Conservation (phyloP, 2,113 vertebrate genomes). For the Corythaixoides concolor region DNA sequence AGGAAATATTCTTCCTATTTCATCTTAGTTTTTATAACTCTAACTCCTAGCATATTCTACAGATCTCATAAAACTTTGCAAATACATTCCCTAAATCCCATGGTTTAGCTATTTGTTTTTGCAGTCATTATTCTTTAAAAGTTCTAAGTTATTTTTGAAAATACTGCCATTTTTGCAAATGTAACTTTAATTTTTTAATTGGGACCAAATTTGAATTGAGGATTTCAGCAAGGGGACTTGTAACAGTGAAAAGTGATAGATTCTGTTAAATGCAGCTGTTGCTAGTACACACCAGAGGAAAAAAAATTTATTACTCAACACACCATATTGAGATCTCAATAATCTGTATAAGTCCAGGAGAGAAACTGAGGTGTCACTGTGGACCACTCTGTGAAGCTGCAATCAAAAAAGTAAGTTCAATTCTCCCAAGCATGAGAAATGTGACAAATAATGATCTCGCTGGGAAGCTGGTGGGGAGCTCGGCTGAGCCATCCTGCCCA, state of each 20-base stretch:
- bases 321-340: not conserved
- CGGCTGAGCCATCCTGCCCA: fast-evolving
- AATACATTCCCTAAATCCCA: not conserved
- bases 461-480: not conserved
- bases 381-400: not conserved
- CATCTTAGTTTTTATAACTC: not conserved
- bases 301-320: not conserved
- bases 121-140: not conserved
- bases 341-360: not conserved
- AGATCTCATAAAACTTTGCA: not conserved
- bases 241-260: not conserved
- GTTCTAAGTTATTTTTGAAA: not conserved
- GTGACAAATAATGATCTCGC: not conserved
- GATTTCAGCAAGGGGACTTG: not conserved
- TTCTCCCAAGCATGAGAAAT: not conserved
- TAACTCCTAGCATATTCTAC: not conserved
- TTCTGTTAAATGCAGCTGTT: not conserved
- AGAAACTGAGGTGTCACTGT: not conserved
- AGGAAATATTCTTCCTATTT: conserved; percentile 4
- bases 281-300: not conserved
- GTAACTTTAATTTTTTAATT: not conserved
- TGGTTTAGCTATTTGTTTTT: not conserved
- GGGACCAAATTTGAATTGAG: not conserved
- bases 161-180: not conserved
- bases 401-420: not conserved